Evolutionary conservation across 2,113 vertebrate species (phyloP).

Genomic region (Halcyon senegalensis): DNA sequence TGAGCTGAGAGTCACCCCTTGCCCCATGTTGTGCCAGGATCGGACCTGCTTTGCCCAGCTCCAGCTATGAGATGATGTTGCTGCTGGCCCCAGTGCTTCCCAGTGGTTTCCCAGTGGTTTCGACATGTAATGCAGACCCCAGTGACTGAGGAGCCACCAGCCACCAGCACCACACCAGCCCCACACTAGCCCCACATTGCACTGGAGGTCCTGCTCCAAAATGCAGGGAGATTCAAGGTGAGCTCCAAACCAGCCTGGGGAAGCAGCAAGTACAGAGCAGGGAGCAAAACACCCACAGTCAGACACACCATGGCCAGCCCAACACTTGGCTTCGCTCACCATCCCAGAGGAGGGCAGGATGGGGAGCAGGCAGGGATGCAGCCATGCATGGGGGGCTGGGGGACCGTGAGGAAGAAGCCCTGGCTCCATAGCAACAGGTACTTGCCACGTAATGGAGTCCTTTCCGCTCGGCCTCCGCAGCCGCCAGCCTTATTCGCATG

Average conservation of each 20-base stretch:
- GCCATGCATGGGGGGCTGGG: background rate
- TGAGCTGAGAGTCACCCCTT: background rate
- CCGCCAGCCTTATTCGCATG: conserved; percentile 65
- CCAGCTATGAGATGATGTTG: background rate
- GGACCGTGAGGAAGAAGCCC: background rate
- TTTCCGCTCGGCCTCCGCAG: conserved; percentile 58
- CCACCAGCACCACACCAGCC: background rate
- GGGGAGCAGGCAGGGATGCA: background rate
- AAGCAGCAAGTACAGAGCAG: background rate
- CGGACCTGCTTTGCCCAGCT: background rate
- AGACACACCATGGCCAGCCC: background rate
- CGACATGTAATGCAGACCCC: background rate
- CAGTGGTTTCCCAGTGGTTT: background rate
- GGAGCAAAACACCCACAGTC: background rate
- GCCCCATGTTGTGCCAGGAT: rapidly evolving
- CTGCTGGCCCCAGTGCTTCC: background rate
- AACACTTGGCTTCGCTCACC: rapidly evolving
- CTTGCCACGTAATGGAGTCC: conserved; percentile 69
- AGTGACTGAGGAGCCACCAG: background rate
- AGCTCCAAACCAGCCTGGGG: background rate
- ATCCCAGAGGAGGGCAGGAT: background rate
- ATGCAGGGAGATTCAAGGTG: rapidly evolving
- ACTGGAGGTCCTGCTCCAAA: background rate
- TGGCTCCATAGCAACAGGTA: conserved; percentile 73
- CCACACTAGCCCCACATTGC: background rate